phyloP scores from a whole-genome alignment of 2,113 vertebrate genomes.

The Oreochromis aureus region DNA sequence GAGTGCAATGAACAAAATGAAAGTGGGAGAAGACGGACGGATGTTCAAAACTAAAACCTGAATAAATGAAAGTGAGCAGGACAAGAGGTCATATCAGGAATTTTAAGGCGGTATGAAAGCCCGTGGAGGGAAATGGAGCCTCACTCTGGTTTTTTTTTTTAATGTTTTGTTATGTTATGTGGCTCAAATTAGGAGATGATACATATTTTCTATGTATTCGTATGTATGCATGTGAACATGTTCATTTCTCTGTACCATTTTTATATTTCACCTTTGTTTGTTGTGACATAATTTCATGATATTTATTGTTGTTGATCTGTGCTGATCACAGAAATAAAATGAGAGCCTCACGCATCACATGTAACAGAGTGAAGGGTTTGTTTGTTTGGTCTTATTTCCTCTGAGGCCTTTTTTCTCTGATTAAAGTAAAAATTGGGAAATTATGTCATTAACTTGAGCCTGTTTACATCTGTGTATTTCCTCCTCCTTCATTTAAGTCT shows the following conservation, averaged over 20 bases:
- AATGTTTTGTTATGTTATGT: neutral
- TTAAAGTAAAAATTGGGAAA: neutral
- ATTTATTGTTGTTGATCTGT: neutral
- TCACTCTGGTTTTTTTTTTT: no score
- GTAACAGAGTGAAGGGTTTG: neutral
- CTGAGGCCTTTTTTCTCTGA: neutral
- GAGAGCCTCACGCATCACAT: neutral
- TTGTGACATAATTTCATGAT: neutral
- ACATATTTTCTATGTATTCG: neutral
- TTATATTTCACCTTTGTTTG: no score
- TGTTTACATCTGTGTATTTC: neutral
- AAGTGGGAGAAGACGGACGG: rapidly evolving
- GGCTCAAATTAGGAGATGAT: neutral
- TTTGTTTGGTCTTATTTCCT: neutral
- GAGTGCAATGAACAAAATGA: neutral
- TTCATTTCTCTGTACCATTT: neutral
- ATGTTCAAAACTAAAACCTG: neutral
- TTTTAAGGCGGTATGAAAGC: neutral
- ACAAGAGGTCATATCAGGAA: neutral
- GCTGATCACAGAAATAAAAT: neutral
- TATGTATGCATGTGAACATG: rapidly evolving
- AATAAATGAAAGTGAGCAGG: neutral
- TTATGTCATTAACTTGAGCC: neutral
- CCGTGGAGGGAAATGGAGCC: neutral
- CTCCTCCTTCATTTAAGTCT: rapidly evolving